Conservation (phyloP, 1,140 invertebrate species). For the Lutraria rhynchaena region DNA sequence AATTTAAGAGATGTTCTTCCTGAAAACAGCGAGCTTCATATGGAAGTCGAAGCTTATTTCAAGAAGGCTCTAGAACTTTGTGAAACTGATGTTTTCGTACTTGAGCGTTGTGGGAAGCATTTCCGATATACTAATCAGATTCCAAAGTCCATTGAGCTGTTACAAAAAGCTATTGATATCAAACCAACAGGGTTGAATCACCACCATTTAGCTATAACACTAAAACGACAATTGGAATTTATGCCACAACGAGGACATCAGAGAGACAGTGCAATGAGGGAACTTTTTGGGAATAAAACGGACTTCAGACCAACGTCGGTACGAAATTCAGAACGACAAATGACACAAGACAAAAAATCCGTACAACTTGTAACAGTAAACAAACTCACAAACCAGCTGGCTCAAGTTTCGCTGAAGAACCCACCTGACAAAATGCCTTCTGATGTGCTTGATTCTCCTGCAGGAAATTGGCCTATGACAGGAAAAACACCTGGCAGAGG, state of each 20-base stretch:
- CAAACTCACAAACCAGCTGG: no score
- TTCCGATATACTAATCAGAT: not conserved
- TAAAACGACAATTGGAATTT: constrained; percentile 1
- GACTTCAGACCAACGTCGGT: not conserved
- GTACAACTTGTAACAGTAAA: no score
- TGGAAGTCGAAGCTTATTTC: not conserved
- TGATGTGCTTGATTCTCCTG: no score
- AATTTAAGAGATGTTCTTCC: constrained; percentile 20
- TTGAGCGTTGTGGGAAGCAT: constrained; percentile 11
- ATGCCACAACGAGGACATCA: not conserved
- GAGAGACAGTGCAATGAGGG: not conserved
- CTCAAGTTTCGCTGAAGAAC: no score
- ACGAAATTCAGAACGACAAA: not conserved
- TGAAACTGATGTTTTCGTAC: not conserved
- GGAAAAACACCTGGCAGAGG: no score
- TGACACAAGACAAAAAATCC: no score
- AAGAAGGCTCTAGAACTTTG: not conserved
- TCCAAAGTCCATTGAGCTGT: not conserved
- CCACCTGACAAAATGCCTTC: no score
- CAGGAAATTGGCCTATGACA: no score
- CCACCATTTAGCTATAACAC: constrained; percentile 13
- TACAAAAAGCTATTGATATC: not conserved
- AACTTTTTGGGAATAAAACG: not conserved
- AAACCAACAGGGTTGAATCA: not conserved
- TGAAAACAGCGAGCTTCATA: not conserved